phyloP scores from a whole-genome alignment of 2,797 vertebrate genomes.

The Chanos chanos region DNA sequence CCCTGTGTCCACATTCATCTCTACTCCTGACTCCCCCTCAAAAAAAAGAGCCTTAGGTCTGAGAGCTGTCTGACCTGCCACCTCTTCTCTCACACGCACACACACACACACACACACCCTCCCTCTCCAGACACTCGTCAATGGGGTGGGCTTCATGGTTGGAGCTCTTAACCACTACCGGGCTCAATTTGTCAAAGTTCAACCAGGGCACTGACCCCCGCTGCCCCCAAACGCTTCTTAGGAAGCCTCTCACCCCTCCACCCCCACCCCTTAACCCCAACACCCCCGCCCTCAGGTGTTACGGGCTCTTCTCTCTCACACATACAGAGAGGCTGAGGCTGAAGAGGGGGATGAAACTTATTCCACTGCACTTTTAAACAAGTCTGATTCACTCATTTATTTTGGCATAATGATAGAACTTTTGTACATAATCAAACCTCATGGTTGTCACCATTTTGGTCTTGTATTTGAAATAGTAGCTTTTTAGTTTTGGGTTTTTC shows the following conservation, averaged over 20 bases:
- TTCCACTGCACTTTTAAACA: too few relatives aligned
- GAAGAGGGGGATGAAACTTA: too few relatives aligned
- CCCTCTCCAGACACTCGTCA: not conserved
- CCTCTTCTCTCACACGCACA: not conserved
- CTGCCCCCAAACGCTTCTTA: slow-evolving; percentile 22
- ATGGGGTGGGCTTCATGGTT: not conserved
- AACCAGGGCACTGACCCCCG: slow-evolving; percentile 34
- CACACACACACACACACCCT: not conserved
- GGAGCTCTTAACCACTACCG: slow-evolving; percentile 35
- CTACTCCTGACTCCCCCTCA: slow-evolving; percentile 21
- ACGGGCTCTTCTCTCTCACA: not conserved
- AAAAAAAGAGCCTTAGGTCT: not conserved
- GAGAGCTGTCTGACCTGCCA: not conserved
- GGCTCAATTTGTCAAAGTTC: slow-evolving; percentile 49
- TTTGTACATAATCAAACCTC: too few relatives aligned
- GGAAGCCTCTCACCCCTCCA: slow-evolving; percentile 16
- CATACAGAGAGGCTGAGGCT: not conserved
- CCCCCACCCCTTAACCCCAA: not conserved
- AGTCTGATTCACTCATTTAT: too few relatives aligned
- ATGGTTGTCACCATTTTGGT: too few relatives aligned
- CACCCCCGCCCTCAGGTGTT: not conserved
- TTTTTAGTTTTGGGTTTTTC: not conserved
- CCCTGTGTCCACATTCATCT: slow-evolving; percentile 36
- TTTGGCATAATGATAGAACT: too few relatives aligned
- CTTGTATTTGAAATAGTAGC: not conserved